phyloP scores from a whole-genome alignment of 2,797 vertebrate genomes.

The Arnoldichthys spilopterus region DNA sequence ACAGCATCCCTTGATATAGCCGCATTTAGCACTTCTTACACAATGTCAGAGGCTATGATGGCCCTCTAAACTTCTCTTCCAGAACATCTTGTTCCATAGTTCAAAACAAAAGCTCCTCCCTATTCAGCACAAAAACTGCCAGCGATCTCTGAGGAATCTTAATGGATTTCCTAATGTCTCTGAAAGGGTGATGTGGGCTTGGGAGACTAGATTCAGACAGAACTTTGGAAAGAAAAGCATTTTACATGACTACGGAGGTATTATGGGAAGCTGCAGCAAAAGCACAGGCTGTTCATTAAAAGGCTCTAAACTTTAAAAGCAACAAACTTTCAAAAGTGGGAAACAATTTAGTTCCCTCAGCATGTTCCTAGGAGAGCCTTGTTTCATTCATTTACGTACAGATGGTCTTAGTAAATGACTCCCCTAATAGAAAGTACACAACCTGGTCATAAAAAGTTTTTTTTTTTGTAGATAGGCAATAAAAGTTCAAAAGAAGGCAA shows the following conservation, averaged over 20 bases:
- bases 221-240: slow-evolving; percentile 12
- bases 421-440: slow-evolving; percentile 27
- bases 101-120: slow-evolving; percentile 4
- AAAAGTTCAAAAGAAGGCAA: slow-evolving; percentile 31
- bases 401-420: slow-evolving; percentile 32
- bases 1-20: background rate
- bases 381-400: slow-evolving; percentile 32
- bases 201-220: slow-evolving; percentile 6
- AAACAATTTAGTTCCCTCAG: slow-evolving; percentile 2
- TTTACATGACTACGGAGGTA: slow-evolving; percentile 3
- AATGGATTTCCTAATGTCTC: slow-evolving; percentile 25
- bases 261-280: slow-evolving; percentile 13
- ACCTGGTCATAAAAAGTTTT: slow-evolving; percentile 3
- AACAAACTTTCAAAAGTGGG: slow-evolving; percentile 21
- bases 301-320: slow-evolving; percentile 37
- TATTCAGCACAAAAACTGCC: slow-evolving; percentile 1
- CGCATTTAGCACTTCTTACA: slow-evolving; percentile 22
- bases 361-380: slow-evolving; percentile 4
- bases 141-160: slow-evolving; percentile 28
- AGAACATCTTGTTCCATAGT: background rate
- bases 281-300: slow-evolving; percentile 27
- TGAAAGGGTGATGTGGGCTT: slow-evolving; percentile 16
- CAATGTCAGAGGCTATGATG: slow-evolving; percentile 2
- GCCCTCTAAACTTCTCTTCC: background rate
- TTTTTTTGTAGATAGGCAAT: slow-evolving; percentile 31